Evolutionary conservation across 2,888 invertebrate species (phyloP).

Genomic region (Odontothrips loti): DNA sequence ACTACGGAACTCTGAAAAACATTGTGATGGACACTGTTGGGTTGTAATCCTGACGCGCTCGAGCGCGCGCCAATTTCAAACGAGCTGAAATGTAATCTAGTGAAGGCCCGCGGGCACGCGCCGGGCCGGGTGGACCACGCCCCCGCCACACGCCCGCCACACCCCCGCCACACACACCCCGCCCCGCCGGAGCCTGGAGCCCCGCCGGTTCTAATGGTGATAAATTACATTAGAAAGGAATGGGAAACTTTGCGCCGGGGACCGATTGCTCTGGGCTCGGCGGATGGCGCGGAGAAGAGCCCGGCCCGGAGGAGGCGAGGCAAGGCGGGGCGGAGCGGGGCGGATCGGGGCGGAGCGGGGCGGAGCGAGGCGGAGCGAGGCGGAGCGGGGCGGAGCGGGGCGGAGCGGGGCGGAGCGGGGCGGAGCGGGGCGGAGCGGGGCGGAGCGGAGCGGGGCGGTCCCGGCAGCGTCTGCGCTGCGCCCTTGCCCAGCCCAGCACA

Average conservation of each 20-base stretch:
- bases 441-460: not conserved
- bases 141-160: not conserved
- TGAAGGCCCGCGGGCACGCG: not conserved
- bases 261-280: not conserved
- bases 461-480: not conserved
- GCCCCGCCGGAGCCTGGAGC: not conserved
- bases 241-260: not conserved
- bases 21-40: not conserved
- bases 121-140: not conserved
- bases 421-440: not conserved
- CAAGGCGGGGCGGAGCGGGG: not conserved
- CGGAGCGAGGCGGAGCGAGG: not conserved
- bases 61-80: not conserved
- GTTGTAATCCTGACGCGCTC: not conserved
- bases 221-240: conserved; percentile 6
- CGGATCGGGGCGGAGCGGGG: not conserved
- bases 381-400: too few species aligned
- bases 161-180: too few species aligned
- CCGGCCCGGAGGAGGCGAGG: not conserved
- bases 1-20: too few species aligned
- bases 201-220: not conserved
- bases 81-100: not conserved
- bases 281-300: not conserved
- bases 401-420: too few species aligned
- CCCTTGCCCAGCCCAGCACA: too few species aligned